Base-by-base conservation (phyloP, 2,797 vertebrate species). In the Atherinosoma microstoma region DNA sequence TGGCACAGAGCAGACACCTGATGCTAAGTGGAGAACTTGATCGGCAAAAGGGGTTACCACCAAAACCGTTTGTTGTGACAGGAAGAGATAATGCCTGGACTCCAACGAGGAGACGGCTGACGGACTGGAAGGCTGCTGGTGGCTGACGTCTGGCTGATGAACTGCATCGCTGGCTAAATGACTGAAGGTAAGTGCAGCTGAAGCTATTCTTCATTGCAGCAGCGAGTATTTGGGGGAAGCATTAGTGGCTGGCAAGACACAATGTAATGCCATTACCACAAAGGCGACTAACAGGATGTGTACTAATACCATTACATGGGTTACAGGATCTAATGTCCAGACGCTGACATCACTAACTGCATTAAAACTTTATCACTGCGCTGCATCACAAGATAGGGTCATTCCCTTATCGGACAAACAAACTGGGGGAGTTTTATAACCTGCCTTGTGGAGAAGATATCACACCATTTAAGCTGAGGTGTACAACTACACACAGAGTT, bases 11-110 rank as follows among this genome's bases (percentile, higher is more conserved):
- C 75, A 12, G 91, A 89, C 83, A 89, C 78, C 72, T 82, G 89
- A 92, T 74, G 84, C 84, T 62, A 20, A 62, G 18, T 56, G 59
- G 60, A 81, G 87, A 88, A 91, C 75, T 30, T 60, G 71, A 89
- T 85, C 80, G 59, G 72, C 12, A 16, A 42, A 9, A 51, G n/a
- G 58, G 69, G 76, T 82, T 80, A 67, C 18, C 58, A 67, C 64
- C 62, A 63, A 66, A 73, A 67, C 0, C 0, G 2, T 61, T 67
- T 64, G 2, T 15, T 49, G 70, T 57, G 59, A 78, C 69, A 42
- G 70, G 75, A 60, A 64, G 16, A 82, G 62, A 57, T 6, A 12
- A 65, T 18, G 40, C 58, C 30, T 42, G 58, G 67, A 24, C 5
- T 58, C 2, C n/a, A 47, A 20, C 1, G 20, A 64, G 32, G 13